Evolutionary conservation across 64 coral and sea anemone species (phyloP).

Genomic region (Trachythela sp.): DNA sequence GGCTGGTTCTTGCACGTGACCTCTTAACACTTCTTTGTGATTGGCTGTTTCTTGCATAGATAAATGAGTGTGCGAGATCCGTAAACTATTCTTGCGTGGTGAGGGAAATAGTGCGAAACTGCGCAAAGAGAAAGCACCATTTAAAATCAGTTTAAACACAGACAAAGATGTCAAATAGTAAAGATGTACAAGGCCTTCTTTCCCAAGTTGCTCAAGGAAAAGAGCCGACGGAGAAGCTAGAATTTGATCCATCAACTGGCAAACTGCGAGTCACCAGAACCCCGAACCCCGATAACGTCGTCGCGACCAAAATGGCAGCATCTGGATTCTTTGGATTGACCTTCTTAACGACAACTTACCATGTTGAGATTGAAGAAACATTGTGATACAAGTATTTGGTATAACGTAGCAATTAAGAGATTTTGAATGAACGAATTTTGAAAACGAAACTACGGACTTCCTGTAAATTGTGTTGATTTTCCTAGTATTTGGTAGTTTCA

Average conservation of each 20-base stretch:
- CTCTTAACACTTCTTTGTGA: background rate
- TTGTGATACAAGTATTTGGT: background rate
- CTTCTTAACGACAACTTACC: background rate
- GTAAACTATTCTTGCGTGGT: background rate
- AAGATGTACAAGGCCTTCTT: conserved; percentile 1
- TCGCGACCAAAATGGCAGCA: conserved; percentile 6
- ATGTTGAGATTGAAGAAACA: background rate
- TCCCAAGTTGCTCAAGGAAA: background rate
- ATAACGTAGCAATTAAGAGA: background rate
- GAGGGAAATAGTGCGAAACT: background rate
- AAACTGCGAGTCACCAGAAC: background rate
- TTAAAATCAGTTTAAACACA: background rate
- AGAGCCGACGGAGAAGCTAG: background rate
- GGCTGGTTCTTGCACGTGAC: background rate
- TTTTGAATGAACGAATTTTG: background rate
- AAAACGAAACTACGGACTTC: background rate
- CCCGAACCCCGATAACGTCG: conserved; percentile 6
- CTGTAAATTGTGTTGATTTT: background rate
- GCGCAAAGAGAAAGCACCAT: background rate
- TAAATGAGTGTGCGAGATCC: background rate
- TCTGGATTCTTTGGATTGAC: background rate
- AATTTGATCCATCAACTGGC: background rate
- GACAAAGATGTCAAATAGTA: background rate
- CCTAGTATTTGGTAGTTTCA: background rate
- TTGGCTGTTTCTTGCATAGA: conserved; percentile 1